Base-by-base conservation (phyloP, 2,113 vertebrate genomes). In the Panthera tigris region DNA sequence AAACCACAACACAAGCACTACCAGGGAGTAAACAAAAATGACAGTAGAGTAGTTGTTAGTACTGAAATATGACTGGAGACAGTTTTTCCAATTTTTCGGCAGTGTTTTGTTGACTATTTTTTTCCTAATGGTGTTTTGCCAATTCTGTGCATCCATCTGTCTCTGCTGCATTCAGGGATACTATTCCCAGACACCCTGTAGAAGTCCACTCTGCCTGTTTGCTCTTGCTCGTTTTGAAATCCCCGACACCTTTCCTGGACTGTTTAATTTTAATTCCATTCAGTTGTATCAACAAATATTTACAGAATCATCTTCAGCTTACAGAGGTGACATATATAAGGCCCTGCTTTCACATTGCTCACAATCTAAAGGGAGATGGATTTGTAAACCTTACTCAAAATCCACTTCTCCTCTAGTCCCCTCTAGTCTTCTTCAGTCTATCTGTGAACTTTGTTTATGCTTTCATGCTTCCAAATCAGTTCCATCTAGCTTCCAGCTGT, bases 11-110 rank as follows among this genome's bases (percentile, higher is more conserved):
- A 57, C 50, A 65, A 71, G 16, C 7, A 68, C 66, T 55, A 48
- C 19, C 73, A 74, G 68, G 31, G 65, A 89, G 57, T 79, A 83
- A 94, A 95, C 82, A 95, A 92, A 95, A 90, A 50, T 92, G 84
- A 74, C 33, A 86, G 50, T 73, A 65, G 19, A 65, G 45, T 45
- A 45, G 19, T 83, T 92, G 52, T 81, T 94, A 83, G 45, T 68
- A 63, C 57, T 92, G 63, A 88, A 33, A 89, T 86, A 86, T 83
- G 45, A 88, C 92, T 94, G 66, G 33, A 83, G 52, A 83, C 31
- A 63, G 41, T 33, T 80, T 97, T 39, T 94, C 81, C 84, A 86
- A 83, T 41, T 94, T 92, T 76, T 85, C 41, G 41, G 78, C n/a
- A 83, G 48, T 92, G 68, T 90, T 95, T 92, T 83, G 71, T 71